Conservation (phyloP, 23 tunicate species). For the Diplosoma virens region DNA sequence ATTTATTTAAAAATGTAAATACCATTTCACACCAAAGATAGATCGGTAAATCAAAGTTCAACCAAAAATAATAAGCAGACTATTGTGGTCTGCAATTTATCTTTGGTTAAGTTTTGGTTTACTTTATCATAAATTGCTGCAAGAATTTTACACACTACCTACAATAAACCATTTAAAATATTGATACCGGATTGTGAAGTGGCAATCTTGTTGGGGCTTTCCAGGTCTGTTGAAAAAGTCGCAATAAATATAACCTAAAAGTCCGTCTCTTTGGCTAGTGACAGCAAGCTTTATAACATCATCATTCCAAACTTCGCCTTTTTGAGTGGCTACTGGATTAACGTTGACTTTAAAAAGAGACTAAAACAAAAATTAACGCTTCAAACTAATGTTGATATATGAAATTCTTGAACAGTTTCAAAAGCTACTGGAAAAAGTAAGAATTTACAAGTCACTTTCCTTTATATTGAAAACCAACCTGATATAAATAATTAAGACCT, state of each 20-base stretch:
- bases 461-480: too few species aligned
- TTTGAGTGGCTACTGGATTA: constrained; percentile 28
- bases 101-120: too few species aligned
- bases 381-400: neutral
- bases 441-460: too few species aligned
- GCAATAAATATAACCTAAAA: constrained; percentile 85
- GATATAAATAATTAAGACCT: constrained; percentile 63
- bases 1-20: too few species aligned
- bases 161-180: neutral
- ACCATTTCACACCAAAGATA: too few species aligned
- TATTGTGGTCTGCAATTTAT: too few species aligned
- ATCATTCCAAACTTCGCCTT: constrained; percentile 83
- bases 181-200: constrained; percentile 78
- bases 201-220: constrained; percentile 95
- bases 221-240: constrained; percentile 79
- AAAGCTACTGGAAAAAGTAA: too few species aligned
- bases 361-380: constrained; percentile 25
- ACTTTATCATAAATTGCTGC: too few species aligned
- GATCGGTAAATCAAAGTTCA: too few species aligned
- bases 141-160: too few species aligned
- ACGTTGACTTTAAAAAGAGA: constrained; percentile 71
- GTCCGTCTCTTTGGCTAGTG: constrained; percentile 14
- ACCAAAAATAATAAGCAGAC: too few species aligned
- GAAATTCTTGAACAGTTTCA: neutral
- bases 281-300: constrained; percentile 88